Evolutionary conservation across 2,113 vertebrate species (phyloP).

Genomic region (Trematocara unimaculatum): DNA sequence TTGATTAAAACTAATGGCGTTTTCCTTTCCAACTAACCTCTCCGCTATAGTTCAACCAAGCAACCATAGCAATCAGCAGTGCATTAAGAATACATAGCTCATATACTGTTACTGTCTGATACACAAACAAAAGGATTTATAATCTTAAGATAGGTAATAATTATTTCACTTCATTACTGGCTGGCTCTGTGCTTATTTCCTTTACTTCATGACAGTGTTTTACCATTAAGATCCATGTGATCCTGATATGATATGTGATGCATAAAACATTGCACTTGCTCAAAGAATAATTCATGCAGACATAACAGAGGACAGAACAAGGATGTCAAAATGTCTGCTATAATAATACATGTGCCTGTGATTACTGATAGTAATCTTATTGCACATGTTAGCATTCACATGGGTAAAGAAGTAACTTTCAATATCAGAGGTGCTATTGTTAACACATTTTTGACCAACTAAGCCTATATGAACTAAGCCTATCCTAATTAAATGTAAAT

Average conservation of each 20-base stretch:
- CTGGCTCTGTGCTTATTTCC: constrained; percentile 4
- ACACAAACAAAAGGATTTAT: background rate
- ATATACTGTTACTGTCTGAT: background rate
- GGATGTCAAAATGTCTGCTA: constrained; percentile 15
- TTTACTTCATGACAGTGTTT: background rate
- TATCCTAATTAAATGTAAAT: background rate
- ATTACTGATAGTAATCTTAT: background rate
- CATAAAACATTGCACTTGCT: constrained; percentile 39
- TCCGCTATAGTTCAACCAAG: background rate
- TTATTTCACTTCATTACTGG: background rate
- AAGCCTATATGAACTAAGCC: background rate
- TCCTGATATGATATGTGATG: constrained; percentile 24
- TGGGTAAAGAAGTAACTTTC: background rate
- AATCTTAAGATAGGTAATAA: background rate
- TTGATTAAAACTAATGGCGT: constrained; percentile 8
- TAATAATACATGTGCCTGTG: constrained; percentile 1
- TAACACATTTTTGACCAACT: background rate
- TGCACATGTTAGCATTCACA: background rate
- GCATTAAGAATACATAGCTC: background rate
- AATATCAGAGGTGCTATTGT: background rate
- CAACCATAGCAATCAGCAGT: background rate
- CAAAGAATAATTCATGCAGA: constrained; percentile 38
- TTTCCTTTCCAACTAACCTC: background rate
- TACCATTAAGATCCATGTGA: background rate
- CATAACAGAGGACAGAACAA: constrained; percentile 31